Evolutionary conservation across 2,113 vertebrate species (phyloP).

Genomic region (Rhinolophus ferrumequinum): DNA sequence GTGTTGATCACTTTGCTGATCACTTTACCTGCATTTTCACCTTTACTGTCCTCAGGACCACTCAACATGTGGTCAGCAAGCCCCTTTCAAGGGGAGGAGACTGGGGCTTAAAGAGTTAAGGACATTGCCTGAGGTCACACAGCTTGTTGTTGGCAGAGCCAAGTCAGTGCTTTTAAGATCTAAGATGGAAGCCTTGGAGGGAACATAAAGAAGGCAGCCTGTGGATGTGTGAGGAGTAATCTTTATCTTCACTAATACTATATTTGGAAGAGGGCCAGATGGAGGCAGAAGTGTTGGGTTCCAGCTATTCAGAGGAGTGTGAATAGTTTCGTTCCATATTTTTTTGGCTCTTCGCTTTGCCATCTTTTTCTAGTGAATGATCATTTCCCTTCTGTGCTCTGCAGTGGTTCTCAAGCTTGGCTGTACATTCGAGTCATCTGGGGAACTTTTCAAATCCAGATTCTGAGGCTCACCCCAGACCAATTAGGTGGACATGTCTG

Average conservation of each 20-base stretch:
- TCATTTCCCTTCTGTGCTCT: not conserved
- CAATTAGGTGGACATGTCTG: not conserved
- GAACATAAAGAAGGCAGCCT: not conserved
- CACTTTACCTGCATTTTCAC: not conserved
- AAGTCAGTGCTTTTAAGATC: not conserved
- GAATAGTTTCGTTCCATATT: not conserved
- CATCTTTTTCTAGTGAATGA: not conserved
- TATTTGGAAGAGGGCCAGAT: not conserved
- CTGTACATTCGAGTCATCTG: not conserved
- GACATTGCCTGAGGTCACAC: not conserved
- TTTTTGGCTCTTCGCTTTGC: not conserved
- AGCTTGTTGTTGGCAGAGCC: not conserved
- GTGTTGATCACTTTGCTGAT: not conserved
- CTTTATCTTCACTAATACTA: not conserved
- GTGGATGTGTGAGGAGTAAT: not conserved
- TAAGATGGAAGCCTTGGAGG: not conserved
- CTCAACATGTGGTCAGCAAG: not conserved
- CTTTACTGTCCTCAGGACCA: not conserved
- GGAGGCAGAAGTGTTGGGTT: not conserved
- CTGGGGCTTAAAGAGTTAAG: not conserved
- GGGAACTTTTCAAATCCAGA: not conserved
- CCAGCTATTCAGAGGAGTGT: not conserved
- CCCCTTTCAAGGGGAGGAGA: not conserved
- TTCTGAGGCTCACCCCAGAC: not conserved
- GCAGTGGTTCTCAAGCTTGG: not conserved